Percentiles rank a stretch among this genome's conserved stretches.
Conservation (phyloP, 2,113 vertebrate genomes). For the Daubentonia madagascariensis region DNA sequence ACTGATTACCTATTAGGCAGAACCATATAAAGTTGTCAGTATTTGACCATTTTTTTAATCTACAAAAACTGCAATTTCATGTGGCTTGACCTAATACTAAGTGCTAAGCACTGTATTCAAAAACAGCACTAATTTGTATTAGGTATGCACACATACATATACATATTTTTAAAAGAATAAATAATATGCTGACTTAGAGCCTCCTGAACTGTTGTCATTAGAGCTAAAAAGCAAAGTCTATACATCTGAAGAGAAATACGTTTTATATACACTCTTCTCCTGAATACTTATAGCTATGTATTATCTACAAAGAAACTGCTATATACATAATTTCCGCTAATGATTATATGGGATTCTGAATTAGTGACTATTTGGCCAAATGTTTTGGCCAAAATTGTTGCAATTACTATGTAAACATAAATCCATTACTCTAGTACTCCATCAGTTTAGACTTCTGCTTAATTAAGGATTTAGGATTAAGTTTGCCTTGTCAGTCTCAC, state of each 20-base stretch:
- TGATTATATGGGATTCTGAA: neutral
- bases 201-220: neutral
- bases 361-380: neutral
- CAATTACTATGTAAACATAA: slow-evolving; percentile 30
- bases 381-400: slow-evolving; percentile 5
- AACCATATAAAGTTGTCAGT: neutral
- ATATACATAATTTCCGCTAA: neutral
- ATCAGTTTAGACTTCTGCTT: neutral
- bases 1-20: neutral
- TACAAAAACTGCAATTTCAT: neutral
- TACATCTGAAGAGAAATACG: neutral
- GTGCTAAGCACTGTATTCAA: neutral
- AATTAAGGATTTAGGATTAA: slow-evolving; percentile 31
- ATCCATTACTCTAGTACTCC: neutral
- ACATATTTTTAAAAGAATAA: neutral
- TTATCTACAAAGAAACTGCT: neutral
- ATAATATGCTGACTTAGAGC: neutral
- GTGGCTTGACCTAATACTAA: neutral
- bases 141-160: neutral
- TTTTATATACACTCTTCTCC: neutral
- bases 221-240: neutral
- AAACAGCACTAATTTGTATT: neutral
- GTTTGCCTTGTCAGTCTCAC: neutral
- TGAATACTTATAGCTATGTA: neutral
- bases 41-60: neutral